phyloP scores from a whole-genome alignment of 2,888 invertebrate species.

The Aricia artaxerxes region DNA sequence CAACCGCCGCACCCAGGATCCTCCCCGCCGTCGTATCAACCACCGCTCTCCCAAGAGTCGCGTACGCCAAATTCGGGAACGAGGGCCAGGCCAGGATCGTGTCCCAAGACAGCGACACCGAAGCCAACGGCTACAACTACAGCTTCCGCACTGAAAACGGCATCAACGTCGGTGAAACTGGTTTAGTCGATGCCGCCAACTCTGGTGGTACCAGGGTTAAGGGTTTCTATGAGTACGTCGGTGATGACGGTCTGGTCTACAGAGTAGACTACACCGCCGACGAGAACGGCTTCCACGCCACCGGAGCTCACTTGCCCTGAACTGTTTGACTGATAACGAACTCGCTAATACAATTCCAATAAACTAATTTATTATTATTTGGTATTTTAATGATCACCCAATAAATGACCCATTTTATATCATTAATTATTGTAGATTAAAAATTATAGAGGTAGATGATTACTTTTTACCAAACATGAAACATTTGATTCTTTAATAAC shows the following conservation, averaged over 20 bases:
- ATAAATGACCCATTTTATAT: background rate
- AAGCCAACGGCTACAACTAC: constrained; percentile 80
- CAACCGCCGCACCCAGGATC: constrained; percentile 15
- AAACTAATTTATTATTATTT: constrained; percentile 30
- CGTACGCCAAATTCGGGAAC: constrained; percentile 48
- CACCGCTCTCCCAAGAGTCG: constrained; percentile 39
- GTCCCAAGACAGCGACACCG: constrained; percentile 73
- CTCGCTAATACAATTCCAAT: constrained; percentile 27
- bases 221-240: constrained; percentile 85
- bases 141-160: constrained; percentile 84
- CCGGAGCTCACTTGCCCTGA: constrained; percentile 75
- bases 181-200: constrained; percentile 76
- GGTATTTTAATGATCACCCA: background rate
- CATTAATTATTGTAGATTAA: too few relatives aligned
- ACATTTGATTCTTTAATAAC: too few relatives aligned
- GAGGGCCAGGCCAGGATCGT: constrained; percentile 79
- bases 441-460: too few relatives aligned
- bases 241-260: constrained; percentile 81
- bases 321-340: constrained; percentile 28
- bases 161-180: constrained; percentile 82
- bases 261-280: constrained; percentile 82
- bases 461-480: too few relatives aligned
- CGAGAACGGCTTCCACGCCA: constrained; percentile 80
- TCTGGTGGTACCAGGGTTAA: constrained; percentile 81
- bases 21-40: constrained; percentile 47